phyloP scores from a whole-genome alignment of 2,797 vertebrate species.

The Chromis chromis region DNA sequence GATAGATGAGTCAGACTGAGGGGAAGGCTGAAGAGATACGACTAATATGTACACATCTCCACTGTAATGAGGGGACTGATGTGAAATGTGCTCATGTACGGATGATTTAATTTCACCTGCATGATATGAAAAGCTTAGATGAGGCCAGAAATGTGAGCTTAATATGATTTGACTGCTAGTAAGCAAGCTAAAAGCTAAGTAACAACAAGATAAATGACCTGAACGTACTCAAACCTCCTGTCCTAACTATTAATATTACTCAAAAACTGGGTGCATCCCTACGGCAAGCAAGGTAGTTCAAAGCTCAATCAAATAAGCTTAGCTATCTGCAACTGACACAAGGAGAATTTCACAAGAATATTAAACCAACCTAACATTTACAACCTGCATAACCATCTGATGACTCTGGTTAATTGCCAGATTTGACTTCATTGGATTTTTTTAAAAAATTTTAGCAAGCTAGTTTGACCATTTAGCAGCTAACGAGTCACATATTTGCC shows the following conservation, averaged over 20 bases:
- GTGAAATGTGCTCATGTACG: background rate
- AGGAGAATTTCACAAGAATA: no score
- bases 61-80: background rate
- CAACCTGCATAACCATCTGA: background rate
- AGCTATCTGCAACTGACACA: no score
- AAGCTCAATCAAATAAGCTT: no score
- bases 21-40: background rate
- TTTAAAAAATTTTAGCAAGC: background rate
- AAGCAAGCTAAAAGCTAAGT: no score
- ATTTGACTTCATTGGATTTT: no score
- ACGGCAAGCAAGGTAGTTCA: background rate
- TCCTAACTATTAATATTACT: background rate
- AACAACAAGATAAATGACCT: no score
- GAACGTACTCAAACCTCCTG: no score
- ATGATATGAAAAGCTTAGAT: background rate
- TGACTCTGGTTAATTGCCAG: background rate
- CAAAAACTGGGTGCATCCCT: no score
- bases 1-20: constrained; percentile 30
- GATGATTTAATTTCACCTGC: background rate
- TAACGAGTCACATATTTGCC: background rate
- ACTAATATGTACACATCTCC: background rate
- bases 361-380: no score
- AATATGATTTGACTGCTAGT: no score
- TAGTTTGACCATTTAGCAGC: background rate
- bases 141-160: no score